Base-by-base conservation (phyloP, 2,888 invertebrate species). In the Hirtodrosophila alboralis region DNA sequence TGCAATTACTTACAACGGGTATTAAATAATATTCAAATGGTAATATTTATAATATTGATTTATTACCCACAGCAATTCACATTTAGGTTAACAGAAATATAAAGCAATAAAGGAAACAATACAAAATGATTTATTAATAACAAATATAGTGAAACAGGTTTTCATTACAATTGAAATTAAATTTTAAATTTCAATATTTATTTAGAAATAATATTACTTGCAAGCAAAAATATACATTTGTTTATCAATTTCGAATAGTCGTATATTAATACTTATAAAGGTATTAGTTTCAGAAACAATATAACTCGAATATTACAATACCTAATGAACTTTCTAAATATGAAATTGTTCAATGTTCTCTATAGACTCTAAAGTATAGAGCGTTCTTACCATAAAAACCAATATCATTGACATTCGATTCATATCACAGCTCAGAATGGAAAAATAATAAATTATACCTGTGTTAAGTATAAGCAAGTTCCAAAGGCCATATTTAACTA, bases 341-440 rank as follows among this genome's bases (percentile, higher is more conserved):
- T 13, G 9, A 28, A 48, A 44, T 27, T 47, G 30, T 38, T 69
- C 26, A 63, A 45, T 51, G 44, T 69, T 52, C 57, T 34, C 37
- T n/a, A n/a, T n/a, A n/a, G n/a, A n/a, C n/a, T n/a, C n/a, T n/a
- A n/a, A n/a, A n/a, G n/a, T n/a, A n/a, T 30, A 51, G 60, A 60
- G 36, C 47, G 36, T 36, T 37, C 14, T 34, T 14, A 18, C 28
- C 28, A 49, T 21, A 12, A 12, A 41, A 45, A 56, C 4, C 37
- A 56, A 66, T 67, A 63, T 59, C 65, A 77, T 47, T 31, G 18
- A 48, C 61, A 63, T 57, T 49, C 44, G 37, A 68, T 43, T 77
- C 76, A 77, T 77, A 79, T 83, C 76, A 45, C 49, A 73, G 45
- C 68, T 68, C 72, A 79, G 59, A n/a, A n/a, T n/a, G n/a, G n/a